Evolutionary conservation across 2,113 vertebrate species (phyloP).

Genomic region (Alligator mississippiensis): DNA sequence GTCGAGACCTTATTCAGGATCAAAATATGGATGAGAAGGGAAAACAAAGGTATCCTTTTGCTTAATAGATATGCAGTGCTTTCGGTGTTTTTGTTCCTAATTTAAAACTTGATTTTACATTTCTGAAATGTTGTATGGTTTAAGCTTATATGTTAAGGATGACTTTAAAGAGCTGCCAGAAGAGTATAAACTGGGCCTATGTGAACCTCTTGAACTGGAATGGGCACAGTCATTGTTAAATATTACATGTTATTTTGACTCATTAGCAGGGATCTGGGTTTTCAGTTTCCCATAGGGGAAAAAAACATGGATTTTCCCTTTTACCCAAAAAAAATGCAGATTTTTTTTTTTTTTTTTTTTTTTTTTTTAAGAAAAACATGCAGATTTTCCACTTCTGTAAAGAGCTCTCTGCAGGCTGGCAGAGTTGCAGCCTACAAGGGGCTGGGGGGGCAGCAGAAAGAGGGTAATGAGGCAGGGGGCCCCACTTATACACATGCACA

Average conservation of each 20-base stretch:
- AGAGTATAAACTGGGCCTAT: background rate
- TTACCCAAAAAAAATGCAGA: no score
- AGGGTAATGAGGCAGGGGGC: no score
- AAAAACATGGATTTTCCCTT: no score
- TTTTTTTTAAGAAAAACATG: no score
- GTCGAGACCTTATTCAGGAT: constrained; percentile 99
- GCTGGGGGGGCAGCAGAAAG: no score
- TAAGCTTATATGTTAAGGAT: background rate
- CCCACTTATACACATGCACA: no score
- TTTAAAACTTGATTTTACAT: background rate
- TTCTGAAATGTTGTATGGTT: background rate
- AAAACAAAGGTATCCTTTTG: constrained; percentile 90
- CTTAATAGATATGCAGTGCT: fast-evolving
- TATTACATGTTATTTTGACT: fast-evolving
- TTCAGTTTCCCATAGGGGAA: background rate
- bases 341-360: no score
- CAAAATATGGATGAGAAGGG: constrained; percentile 99
- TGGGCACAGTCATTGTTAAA: background rate
- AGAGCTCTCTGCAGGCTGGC: no score
- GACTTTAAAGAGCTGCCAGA: background rate
- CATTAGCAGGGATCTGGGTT: background rate
- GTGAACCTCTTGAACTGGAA: background rate
- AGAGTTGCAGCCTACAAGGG: no score
- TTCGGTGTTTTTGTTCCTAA: background rate
- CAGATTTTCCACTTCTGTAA: no score